Conservation (phyloP, 2,113 vertebrate species). For the Motacilla alba region DNA sequence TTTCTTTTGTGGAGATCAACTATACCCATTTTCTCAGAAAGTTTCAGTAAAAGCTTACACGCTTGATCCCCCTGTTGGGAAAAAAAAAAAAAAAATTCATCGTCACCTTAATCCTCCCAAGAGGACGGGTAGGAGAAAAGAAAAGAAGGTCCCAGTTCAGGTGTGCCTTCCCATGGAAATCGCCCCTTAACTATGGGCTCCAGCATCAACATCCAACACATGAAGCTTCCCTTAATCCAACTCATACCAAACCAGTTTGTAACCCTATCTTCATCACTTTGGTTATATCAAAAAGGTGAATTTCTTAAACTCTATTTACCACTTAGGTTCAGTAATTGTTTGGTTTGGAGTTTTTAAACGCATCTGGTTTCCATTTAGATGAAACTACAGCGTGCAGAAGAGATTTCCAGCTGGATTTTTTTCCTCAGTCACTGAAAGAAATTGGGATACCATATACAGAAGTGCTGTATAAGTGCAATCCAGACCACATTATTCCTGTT, state of each 20-base stretch:
- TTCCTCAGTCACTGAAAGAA: not conserved
- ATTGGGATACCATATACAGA: not conserved
- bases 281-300: not conserved
- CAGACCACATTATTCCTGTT: not conserved
- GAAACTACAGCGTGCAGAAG: not conserved
- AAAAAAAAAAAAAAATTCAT: not conserved
- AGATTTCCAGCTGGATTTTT: not conserved
- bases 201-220: not conserved
- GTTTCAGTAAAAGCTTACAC: not conserved
- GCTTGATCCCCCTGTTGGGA: not conserved
- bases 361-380: not conserved
- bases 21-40: not conserved
- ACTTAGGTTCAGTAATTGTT: rapidly evolving
- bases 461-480: not conserved
- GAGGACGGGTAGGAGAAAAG: rapidly evolving
- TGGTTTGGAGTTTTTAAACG: too few species aligned
- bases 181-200: not conserved
- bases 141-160: not conserved
- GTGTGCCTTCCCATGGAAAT: rapidly evolving
- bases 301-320: not conserved
- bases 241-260: not conserved
- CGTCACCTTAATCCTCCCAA: not conserved
- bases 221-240: not conserved
- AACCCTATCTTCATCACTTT: rapidly evolving
- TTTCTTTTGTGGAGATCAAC: not conserved